Percentiles rank a stretch among this genome's conserved stretches.
These are phyloP conservation scores for Gadopsis bispinosus DNA, from an alignment of 2,797 vertebrate species.

Conservation along the genomic window DNA sequence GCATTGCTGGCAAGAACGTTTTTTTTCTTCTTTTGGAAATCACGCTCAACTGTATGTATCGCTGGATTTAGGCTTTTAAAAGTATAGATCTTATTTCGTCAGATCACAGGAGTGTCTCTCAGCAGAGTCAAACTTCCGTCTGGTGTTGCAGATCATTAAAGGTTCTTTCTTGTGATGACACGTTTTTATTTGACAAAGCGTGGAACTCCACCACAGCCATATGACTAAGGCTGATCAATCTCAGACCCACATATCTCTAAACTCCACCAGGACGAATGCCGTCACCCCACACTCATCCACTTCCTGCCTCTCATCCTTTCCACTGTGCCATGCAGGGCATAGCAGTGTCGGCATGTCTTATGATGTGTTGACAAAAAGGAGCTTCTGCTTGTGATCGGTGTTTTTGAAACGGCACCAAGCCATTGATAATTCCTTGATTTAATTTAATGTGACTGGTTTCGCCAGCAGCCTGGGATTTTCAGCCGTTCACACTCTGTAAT, in stretches of 20 bases:
- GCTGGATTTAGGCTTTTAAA: conserved; percentile 38
- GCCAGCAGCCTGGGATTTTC: conserved; percentile 44
- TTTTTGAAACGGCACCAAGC: conserved; percentile 51
- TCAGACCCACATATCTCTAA: conserved; percentile 42
- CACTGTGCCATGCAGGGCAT: conserved; percentile 15
- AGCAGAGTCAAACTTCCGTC: conserved; percentile 9
- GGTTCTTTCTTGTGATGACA: conserved; percentile 24
- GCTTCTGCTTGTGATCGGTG: conserved; percentile 51
- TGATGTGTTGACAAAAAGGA: conserved; percentile 45
- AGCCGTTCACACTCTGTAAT: conserved; percentile 44
- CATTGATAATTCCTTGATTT: conserved; percentile 63
- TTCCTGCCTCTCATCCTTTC: conserved; percentile 32
- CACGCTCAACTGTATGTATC: conserved; percentile 43
- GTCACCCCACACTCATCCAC: conserved; percentile 33
- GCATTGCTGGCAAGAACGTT: conserved; percentile 57
- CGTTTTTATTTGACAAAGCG: conserved; percentile 49
- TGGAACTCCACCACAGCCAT: conserved; percentile 59
- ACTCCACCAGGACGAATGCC: conserved; percentile 40
- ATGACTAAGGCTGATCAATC: conserved; percentile 56
- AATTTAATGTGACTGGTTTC: conserved; percentile 57
- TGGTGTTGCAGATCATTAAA: conserved; percentile 37
- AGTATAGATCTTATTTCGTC: conserved; percentile 47
- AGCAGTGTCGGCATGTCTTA: conserved; percentile 15
- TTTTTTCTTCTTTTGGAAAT: conserved; percentile 23
- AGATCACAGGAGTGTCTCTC: conserved; percentile 34